Evolutionary conservation across 2,113 vertebrate genomes (phyloP).

Genomic region (Ahaetulla prasina): DNA sequence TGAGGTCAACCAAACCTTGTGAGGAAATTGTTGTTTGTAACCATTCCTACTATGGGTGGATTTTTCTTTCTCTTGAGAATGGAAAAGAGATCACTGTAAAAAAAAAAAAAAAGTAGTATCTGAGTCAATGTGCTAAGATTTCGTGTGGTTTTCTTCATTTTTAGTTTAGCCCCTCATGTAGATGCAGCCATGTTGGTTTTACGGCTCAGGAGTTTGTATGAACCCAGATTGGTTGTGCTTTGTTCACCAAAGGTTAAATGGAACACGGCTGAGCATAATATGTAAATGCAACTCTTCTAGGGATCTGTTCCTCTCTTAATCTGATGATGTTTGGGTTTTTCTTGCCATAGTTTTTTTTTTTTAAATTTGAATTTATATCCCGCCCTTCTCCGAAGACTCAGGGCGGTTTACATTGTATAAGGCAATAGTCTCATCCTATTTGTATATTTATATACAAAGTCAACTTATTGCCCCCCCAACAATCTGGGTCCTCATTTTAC

Average conservation of each 20-base stretch:
- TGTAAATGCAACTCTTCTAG: background rate
- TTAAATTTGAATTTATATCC: too few species aligned
- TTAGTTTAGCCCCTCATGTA: background rate
- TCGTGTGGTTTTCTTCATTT: background rate
- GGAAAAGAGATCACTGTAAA: background rate
- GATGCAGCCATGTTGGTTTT: background rate
- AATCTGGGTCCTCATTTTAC: too few species aligned
- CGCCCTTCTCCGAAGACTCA: too few species aligned
- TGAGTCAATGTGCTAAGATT: background rate
- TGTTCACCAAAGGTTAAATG: background rate
- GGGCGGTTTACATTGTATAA: too few species aligned
- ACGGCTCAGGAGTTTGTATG: background rate
- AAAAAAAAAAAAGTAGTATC: background rate
- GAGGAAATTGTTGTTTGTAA: background rate
- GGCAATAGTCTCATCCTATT: too few species aligned
- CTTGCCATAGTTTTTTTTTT: too few species aligned
- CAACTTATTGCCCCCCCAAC: too few species aligned
- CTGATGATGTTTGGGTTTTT: background rate
- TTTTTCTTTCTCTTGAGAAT: background rate
- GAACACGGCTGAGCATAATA: background rate
- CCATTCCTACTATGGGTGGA: background rate
- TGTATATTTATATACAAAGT: too few species aligned
- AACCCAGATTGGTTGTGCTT: background rate
- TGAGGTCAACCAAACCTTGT: background rate
- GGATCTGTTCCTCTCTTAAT: background rate